Evolutionary conservation across 1,140 invertebrate genomes (phyloP), one percentile per base, ranked within the genome.

Genomic region (Magallana angulata): DNA sequence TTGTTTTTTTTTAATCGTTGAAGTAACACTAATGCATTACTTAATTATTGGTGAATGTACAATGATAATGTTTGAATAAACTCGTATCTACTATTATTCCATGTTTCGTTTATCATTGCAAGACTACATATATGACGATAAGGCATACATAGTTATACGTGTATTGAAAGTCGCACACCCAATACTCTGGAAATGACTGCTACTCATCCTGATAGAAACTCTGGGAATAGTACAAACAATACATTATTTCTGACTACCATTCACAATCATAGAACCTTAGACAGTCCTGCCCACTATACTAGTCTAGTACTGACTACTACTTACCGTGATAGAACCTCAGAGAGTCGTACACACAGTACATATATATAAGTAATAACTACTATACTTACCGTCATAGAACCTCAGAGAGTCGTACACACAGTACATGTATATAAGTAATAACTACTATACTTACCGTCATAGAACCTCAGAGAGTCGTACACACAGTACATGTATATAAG

Each of bases 191-290:
- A 24, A 24, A 0, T 16, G 9, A 80, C 30, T n/a, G 3, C 24
- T 80, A 57, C 57, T 83, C 80, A 89, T 85, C 88, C 9, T 89
- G 82, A 60, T 80, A 86, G n/a, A 86, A 58, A 5, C 58, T 57
- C 48, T 87, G 68, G 9, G 56, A 84, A 1, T 3, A 1, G 3
- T 48, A 48, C 2, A 48, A 0, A 48, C 36, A 48, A 0, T 48
- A 48, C 24, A 24, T 24, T 24, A 24, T 0, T 24, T 24, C 18
- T 16, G 9, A 80, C 30, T 16, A 80, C 24, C 1, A 57, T 24
- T 83, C 80, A 89, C 88, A 85, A 16, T 89, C 85, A 60, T 80
- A 86, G n/a, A 86, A 58, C 9, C 58, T 57, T 18, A 89, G 68
- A 14, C 24, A 84, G 36, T 48, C 36, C 1, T 48, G 5, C 36